Evolutionary conservation across 2,797 vertebrate species (phyloP).

Genomic region (Parotocinclus haroldoi): DNA sequence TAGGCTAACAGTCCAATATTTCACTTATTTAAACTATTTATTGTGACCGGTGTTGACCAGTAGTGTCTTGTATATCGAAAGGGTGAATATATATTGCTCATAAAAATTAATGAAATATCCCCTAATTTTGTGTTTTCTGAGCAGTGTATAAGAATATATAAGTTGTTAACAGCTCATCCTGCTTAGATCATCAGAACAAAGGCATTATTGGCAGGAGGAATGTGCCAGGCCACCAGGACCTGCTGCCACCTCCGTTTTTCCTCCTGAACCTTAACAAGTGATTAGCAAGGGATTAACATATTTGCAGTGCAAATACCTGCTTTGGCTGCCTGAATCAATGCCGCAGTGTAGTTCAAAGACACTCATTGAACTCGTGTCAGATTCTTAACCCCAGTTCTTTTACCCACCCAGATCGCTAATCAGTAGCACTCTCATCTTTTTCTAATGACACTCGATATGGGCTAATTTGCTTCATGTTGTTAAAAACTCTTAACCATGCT

Average conservation of each 20-base stretch:
- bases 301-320: conserved; percentile 98
- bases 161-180: conserved; percentile 54
- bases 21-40: no score
- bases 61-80: background rate
- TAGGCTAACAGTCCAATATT: background rate
- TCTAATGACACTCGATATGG: conserved; percentile 13
- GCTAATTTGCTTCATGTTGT: conserved; percentile 2
- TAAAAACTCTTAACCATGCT: background rate
- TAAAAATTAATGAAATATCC: no score
- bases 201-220: conserved; percentile 68
- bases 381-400: conserved; percentile 65
- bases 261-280: conserved; percentile 88
- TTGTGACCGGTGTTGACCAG: background rate
- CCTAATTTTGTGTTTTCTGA: no score
- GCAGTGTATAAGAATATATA: conserved; percentile 33
- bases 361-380: conserved; percentile 62
- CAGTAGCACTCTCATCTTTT: conserved; percentile 14
- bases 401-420: conserved; percentile 56
- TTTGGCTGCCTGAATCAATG: conserved; percentile 78
- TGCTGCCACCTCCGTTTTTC: conserved; percentile 48
- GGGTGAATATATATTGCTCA: background rate
- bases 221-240: conserved; percentile 67
- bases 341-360: conserved; percentile 75
- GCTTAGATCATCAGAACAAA: conserved; percentile 66
- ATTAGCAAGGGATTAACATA: conserved; percentile 99